Evolutionary conservation across 2,797 vertebrate species (phyloP), one percentile per base, ranked within the genome.

Genomic region (Botia kubotai): DNA sequence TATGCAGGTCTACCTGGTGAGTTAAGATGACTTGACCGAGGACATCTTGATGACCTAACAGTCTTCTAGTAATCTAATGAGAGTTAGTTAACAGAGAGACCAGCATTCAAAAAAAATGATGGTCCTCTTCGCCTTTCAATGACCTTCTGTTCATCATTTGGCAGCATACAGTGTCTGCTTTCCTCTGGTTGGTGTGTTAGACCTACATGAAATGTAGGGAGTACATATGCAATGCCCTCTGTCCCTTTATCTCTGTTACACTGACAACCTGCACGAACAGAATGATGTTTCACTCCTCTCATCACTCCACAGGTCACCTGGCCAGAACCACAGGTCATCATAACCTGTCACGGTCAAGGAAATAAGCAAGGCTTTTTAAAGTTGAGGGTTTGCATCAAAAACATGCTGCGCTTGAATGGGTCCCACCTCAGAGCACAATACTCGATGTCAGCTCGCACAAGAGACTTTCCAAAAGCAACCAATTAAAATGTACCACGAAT

Each of bases 281-380:
- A 67, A 33, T 33, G 21, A 65, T 81, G 17, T 62, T 67, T 33
- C 58, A 11, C 26, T 29, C 33, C 26, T 29, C 33, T 63, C 10
- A 53, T 13, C 53, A 7, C 26, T 75, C 63, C 29, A 66, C 21
- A 36, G 85, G 72, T 84, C 85, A 82, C 23, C 6, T 70, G 53
- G 6, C 72, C 23, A 21, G 73, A 57, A 50, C 74, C 72, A 19
- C 12, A 0, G 69, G 58, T 84, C 70, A 81, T 82, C 58, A 66
- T 12, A 53, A 65, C 66, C 65, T 26, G 55, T 77, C 63, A 73
- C 39, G 11, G 57, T 77, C 73, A 60, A 71, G 52, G 52, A 58
- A 57, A 76, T 7, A 67, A 8, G 50, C 26, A 8, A 33, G 57
- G 13, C 21, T 62, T 60, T 21, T 23, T 53, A 4, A 1, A 67